These are phyloP conservation scores for Chlorocebus sabaeus DNA, from an alignment of 2,113 vertebrate species.

Conservation along the genomic window DNA sequence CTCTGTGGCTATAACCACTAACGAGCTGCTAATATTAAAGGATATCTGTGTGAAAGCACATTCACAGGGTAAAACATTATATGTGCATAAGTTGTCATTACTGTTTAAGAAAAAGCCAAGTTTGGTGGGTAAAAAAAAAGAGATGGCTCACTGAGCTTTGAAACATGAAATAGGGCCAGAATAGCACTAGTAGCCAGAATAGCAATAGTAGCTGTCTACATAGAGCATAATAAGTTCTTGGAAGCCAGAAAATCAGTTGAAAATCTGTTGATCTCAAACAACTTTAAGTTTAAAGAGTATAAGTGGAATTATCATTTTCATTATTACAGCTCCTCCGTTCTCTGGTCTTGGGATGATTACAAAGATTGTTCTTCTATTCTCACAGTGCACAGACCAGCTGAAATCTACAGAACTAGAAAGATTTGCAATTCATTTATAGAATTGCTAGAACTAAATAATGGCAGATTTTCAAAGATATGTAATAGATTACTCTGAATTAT, in stretches of 20 bases:
- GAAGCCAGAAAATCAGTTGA: background rate
- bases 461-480: background rate
- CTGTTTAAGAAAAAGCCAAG: background rate
- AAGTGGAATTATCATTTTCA: background rate
- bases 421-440: background rate
- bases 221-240: background rate
- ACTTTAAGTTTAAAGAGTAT: background rate
- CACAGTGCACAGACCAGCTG: background rate
- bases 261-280: constrained; percentile 5
- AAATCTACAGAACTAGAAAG: background rate
- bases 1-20: background rate
- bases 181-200: background rate
- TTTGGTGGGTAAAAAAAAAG: background rate
- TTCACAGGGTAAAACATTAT: background rate
- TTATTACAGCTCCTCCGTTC: background rate
- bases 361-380: background rate
- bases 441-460: background rate
- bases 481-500: background rate
- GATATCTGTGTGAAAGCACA: background rate
- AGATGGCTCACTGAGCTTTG: background rate
- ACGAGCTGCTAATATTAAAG: constrained; percentile 1
- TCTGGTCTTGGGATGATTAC: background rate
- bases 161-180: background rate
- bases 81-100: background rate
- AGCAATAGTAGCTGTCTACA: background rate